Evolutionary conservation across 2,797 vertebrate genomes (phyloP).

Genomic region (Rhinichthys osculus): DNA sequence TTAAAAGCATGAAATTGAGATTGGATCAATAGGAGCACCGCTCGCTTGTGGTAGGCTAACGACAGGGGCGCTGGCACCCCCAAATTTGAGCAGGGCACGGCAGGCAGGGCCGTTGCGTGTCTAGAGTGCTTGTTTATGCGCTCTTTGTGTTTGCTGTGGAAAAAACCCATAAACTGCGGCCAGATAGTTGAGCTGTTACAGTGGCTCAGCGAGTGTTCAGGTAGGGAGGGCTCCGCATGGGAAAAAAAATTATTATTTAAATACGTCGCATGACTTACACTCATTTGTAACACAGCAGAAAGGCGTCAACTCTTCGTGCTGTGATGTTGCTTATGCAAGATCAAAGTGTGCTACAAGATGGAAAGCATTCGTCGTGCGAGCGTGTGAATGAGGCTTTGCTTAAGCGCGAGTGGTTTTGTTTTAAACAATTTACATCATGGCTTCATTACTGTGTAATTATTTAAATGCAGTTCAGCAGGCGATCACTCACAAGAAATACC

Average conservation of each 20-base stretch:
- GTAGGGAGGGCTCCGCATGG: slow-evolving; percentile 47
- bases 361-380: slow-evolving; percentile 27
- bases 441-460: slow-evolving; percentile 49
- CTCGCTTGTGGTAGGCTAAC: slow-evolving; percentile 63
- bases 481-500: slow-evolving; percentile 14
- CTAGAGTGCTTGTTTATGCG: slow-evolving; percentile 77
- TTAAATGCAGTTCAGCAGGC: slow-evolving; percentile 30
- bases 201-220: slow-evolving; percentile 60
- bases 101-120: slow-evolving; percentile 79
- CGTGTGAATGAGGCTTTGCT: slow-evolving; percentile 38
- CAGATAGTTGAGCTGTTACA: slow-evolving; percentile 71
- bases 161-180: slow-evolving; percentile 81
- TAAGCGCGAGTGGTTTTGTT: slow-evolving; percentile 27
- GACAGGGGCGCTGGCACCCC: slow-evolving; percentile 65
- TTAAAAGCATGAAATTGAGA: slow-evolving; percentile 80
- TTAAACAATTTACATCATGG: slow-evolving; percentile 46
- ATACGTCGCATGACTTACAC: slow-evolving; percentile 64
- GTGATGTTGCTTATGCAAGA: slow-evolving; percentile 57
- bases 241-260: neutral
- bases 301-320: slow-evolving; percentile 40
- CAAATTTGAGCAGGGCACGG: slow-evolving; percentile 79
- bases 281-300: slow-evolving; percentile 59
- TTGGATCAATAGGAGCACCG: slow-evolving; percentile 72
- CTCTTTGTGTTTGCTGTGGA: slow-evolving; percentile 72
- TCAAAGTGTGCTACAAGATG: slow-evolving; percentile 59